phyloP scores from a whole-genome alignment of 2,888 invertebrate genomes.

The Cheilosia variabilis region DNA sequence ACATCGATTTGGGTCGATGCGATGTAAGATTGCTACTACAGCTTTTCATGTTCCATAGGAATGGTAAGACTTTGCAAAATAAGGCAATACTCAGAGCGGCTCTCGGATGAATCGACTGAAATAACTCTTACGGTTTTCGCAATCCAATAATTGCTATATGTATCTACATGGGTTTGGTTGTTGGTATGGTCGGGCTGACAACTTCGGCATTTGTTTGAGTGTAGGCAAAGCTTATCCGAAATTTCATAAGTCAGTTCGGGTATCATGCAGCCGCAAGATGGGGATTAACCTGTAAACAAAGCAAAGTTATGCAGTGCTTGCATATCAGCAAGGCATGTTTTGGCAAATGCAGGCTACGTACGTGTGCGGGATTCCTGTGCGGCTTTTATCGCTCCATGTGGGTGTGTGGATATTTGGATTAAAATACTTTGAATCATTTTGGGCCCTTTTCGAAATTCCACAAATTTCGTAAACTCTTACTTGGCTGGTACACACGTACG shows the following conservation, averaged over 20 bases:
- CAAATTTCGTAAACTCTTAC: slow-evolving; percentile 52
- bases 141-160: slow-evolving; percentile 33
- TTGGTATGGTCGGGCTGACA: slow-evolving; percentile 10
- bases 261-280: slow-evolving; percentile 48
- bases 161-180: slow-evolving; percentile 15
- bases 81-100: slow-evolving; percentile 42
- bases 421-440: slow-evolving; percentile 34
- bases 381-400: slow-evolving; percentile 14
- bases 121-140: slow-evolving; percentile 56
- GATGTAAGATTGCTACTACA: slow-evolving; percentile 44
- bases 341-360: slow-evolving; percentile 12
- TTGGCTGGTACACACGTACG: slow-evolving; percentile 3
- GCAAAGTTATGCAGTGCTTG: slow-evolving; percentile 55
- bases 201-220: slow-evolving; percentile 35
- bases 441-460: slow-evolving; percentile 37
- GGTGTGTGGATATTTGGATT: slow-evolving; percentile 2
- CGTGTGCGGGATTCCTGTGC: slow-evolving; percentile 18
- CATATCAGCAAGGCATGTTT: slow-evolving; percentile 31
- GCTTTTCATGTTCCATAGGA: not conserved
- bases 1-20: slow-evolving; percentile 46
- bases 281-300: slow-evolving; percentile 31
- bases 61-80: slow-evolving; percentile 58
- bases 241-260: slow-evolving; percentile 60
- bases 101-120: slow-evolving; percentile 30
- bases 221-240: slow-evolving; percentile 46